These are phyloP conservation scores for Campylomormyrus numenius DNA, from an alignment of 2,113 vertebrate species.

Conservation along the genomic window DNA sequence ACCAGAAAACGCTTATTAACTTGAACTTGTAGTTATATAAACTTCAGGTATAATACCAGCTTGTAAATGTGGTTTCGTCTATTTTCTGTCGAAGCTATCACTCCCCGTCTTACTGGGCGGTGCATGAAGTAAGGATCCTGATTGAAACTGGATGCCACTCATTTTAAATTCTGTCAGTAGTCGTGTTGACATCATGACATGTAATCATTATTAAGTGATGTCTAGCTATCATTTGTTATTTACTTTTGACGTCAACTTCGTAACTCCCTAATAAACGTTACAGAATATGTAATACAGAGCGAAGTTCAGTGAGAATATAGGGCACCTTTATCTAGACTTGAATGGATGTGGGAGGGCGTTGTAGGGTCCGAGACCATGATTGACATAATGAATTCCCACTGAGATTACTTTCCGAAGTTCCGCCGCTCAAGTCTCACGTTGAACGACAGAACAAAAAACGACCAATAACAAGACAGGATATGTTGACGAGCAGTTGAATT, in stretches of 20 bases:
- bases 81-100: neutral
- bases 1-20: neutral
- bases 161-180: neutral
- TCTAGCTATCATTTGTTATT: neutral
- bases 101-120: neutral
- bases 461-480: slow-evolving; percentile 34
- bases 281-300: neutral
- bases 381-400: slow-evolving; percentile 42
- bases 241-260: neutral
- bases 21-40: neutral
- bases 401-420: neutral
- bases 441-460: neutral
- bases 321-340: neutral
- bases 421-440: neutral
- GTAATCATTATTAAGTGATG: neutral
- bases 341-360: neutral
- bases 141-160: neutral
- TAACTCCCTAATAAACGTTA: neutral
- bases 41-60: neutral
- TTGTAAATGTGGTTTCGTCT: neutral
- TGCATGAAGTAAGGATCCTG: neutral
- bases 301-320: neutral
- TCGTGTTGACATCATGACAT: neutral
- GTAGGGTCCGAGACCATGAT: neutral
- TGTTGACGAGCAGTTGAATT: neutral